Evolutionary conservation across 2,888 invertebrate genomes (phyloP), one percentile per base, ranked within the genome.

Genomic region (Folsomia candida): DNA sequence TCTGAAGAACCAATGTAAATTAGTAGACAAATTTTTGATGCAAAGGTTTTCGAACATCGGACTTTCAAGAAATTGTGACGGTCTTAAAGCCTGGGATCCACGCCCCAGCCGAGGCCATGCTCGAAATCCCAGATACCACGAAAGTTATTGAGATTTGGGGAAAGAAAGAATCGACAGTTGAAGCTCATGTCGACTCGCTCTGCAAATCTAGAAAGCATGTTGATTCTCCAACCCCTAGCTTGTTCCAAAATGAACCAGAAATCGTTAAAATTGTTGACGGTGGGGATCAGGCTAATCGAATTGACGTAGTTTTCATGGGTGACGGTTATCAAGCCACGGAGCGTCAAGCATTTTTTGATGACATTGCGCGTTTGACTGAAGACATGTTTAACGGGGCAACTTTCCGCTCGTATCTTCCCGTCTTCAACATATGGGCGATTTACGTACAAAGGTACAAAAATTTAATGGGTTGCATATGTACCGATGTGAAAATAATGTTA

Each of bases 351-450:
- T 69, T 72, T 51, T 69, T 69, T 51, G 26, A 51, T 2, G 76
- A 76, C 57, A 74, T 76, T 6, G 2, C 18, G 0, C 54, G 75
- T 1, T 54, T 75, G 9, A 72, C 70, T 11, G 20, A 66, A 24
- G 73, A 76, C 54, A 76, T 76, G 76, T 76, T 76, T 59, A 70
- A 71, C 57, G 76, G 74, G 1, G 67, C 63, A 0, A 76, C 76
- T 1, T 76, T 75, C 47, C 25, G 59, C 1, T 69, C 69, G 2
- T 76, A 72, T 25, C 51, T 76, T 3, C 75, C 76, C 0, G 28
- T 75, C 1, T 76, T 75, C 51, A 76, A 76, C 61, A 76, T 76
- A 58, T 76, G 76, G 76, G 76, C 76, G 2, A 73, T 76, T 69
- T 76, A 61, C 57, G 74, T 71, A 14, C 51, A 61, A 2, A n/a